A percentile compares a stretch with the other conserved stretches of the same genome.
These are phyloP conservation scores for Panorpa germanica DNA, from an alignment of 2,888 invertebrate genomes.

Conservation along the genomic window DNA sequence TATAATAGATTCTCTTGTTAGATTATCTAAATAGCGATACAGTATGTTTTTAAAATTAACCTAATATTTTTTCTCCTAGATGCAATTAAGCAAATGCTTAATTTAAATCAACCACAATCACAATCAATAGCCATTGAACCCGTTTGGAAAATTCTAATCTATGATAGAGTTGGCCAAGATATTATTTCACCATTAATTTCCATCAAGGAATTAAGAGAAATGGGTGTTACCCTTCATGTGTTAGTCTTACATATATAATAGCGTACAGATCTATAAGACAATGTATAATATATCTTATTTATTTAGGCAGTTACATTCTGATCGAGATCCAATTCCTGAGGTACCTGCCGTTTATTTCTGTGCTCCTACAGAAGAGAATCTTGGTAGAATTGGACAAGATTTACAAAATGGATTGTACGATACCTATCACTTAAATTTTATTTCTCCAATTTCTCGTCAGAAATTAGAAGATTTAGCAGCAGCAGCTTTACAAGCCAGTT, in stretches of 20 bases:
- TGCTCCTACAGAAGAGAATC: slow-evolving; percentile 87
- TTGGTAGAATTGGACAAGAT: slow-evolving; percentile 83
- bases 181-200: slow-evolving; percentile 94
- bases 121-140: slow-evolving; percentile 69
- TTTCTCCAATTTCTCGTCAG: slow-evolving; percentile 83
- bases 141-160: slow-evolving; percentile 90
- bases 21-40: slow-evolving; percentile 1
- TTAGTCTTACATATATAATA: slow-evolving; percentile 29
- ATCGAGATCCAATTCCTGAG: slow-evolving; percentile 87
- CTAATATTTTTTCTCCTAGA: slow-evolving; percentile 31
- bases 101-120: slow-evolving; percentile 65
- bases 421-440: slow-evolving; percentile 89
- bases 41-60: slow-evolving; percentile 3
- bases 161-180: slow-evolving; percentile 92
- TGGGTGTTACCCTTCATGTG: slow-evolving; percentile 96
- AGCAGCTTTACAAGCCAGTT: slow-evolving; percentile 76
- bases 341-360: slow-evolving; percentile 98
- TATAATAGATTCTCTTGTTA: slow-evolving; percentile 7
- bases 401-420: slow-evolving; percentile 81
- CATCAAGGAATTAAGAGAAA: slow-evolving; percentile 84
- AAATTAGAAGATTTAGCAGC: slow-evolving; percentile 90
- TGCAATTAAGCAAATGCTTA: slow-evolving; percentile 90
- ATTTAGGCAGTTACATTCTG: slow-evolving; percentile 64
- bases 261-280: not conserved
- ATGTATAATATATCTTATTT: slow-evolving; percentile 3